These are phyloP conservation scores for Rambutsinella grinnellia DNA, from an alignment of 2,888 invertebrate genomes.

Conservation along the genomic window DNA sequence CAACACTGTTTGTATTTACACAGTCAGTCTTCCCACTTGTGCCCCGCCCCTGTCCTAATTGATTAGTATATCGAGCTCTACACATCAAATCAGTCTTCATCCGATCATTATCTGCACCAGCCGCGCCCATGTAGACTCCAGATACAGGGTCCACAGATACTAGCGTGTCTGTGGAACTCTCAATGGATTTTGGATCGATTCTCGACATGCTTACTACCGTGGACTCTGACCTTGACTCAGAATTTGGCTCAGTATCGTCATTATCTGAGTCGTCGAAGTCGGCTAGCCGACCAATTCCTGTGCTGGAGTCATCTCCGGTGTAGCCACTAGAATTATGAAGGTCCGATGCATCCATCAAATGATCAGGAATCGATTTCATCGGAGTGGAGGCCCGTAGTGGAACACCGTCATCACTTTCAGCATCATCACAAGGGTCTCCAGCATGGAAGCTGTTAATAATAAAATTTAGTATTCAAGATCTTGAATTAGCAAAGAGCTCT, in stretches of 20 bases:
- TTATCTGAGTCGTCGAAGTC: slow-evolving; percentile 66
- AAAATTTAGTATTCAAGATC: too few species aligned
- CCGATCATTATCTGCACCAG: slow-evolving; percentile 23
- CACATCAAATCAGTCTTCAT: slow-evolving; percentile 33
- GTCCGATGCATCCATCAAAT: neutral
- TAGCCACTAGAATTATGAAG: slow-evolving; percentile 19
- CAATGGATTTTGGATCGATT: slow-evolving; percentile 67
- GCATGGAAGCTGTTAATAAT: slow-evolving; percentile 30
- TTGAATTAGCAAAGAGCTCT: too few species aligned
- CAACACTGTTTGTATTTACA: slow-evolving; percentile 17
- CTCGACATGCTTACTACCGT: slow-evolving; percentile 52
- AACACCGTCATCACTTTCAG: slow-evolving; percentile 20
- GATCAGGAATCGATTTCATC: neutral
- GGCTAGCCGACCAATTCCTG: slow-evolving; percentile 62
- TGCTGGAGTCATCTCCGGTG: slow-evolving; percentile 33
- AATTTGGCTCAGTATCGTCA: slow-evolving; percentile 65
- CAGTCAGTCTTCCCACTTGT: slow-evolving; percentile 42
- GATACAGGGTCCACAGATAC: slow-evolving; percentile 66
- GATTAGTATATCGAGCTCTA: slow-evolving; percentile 17
- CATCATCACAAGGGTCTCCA: slow-evolving; percentile 30
- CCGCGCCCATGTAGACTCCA: slow-evolving; percentile 1
- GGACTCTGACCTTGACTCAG: slow-evolving; percentile 62
- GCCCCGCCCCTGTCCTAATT: slow-evolving; percentile 11
- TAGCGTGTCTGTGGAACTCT: slow-evolving; percentile 74
- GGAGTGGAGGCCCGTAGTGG: slow-evolving; percentile 23